These are phyloP conservation scores for Harpalus rufipes DNA, from an alignment of 2,888 invertebrate genomes.

Conservation along the genomic window DNA sequence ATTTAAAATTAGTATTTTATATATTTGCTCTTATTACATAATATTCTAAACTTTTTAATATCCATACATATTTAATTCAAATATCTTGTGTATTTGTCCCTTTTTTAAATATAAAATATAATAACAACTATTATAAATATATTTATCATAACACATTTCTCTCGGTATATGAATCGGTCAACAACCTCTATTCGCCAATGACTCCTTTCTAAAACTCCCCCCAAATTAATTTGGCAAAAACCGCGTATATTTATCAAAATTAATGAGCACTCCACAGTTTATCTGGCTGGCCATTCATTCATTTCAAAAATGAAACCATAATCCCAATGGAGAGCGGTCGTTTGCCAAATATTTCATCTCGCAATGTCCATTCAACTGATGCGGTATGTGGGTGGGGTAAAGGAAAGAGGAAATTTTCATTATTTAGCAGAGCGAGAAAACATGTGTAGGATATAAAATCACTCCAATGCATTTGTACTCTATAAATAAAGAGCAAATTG, in stretches of 20 bases:
- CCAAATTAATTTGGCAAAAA: constrained; percentile 3
- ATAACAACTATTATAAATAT: too few relatives aligned
- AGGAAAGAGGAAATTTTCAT: background rate
- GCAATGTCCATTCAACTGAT: background rate
- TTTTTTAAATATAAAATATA: too few relatives aligned
- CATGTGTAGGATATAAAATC: background rate
- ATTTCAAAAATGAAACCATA: constrained; percentile 33
- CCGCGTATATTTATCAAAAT: background rate
- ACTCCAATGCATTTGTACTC: background rate
- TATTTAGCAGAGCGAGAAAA: constrained; percentile 2
- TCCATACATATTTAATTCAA: too few relatives aligned
- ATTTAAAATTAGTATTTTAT: too few relatives aligned
- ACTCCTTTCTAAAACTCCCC: background rate
- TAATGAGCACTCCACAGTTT: background rate
- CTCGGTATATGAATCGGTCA: background rate
- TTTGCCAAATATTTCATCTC: constrained; percentile 36
- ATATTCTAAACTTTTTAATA: too few relatives aligned
- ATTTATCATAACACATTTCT: too few relatives aligned
- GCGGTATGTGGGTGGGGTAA: background rate
- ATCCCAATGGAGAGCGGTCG: constrained; percentile 1
- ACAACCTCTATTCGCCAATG: background rate
- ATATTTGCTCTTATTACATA: too few relatives aligned
- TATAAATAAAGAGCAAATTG: constrained; percentile 6
- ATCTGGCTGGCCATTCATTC: constrained; percentile 2
- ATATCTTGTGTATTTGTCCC: too few relatives aligned